Conservation (phyloP, 1,140 invertebrate genomes). For the Phortica variegata region DNA sequence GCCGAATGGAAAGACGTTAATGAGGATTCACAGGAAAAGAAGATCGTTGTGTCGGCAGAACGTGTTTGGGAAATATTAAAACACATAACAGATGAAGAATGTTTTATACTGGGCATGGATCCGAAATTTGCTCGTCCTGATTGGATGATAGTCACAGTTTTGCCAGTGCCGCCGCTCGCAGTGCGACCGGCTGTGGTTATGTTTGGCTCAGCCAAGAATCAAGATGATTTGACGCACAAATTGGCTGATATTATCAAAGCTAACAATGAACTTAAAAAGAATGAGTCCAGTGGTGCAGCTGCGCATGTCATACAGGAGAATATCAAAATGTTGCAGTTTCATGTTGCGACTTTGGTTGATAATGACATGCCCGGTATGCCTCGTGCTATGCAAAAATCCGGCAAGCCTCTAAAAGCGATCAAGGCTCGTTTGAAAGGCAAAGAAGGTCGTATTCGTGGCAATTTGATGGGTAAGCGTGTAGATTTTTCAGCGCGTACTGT, state of each 20-base stretch:
- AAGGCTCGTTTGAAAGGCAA: conserved; percentile 91
- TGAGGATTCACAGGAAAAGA: conserved; percentile 96
- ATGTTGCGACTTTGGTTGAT: conserved; percentile 96
- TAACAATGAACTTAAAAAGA: conserved; percentile 94
- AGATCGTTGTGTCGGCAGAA: conserved; percentile 90
- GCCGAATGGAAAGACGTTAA: conserved; percentile 99
- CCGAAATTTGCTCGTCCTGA: conserved; percentile 94
- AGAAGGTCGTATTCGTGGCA: conserved; percentile 97
- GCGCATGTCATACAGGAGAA: conserved; percentile 96
- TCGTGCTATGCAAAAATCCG: conserved; percentile 97
- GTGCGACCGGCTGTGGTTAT: conserved; percentile 97
- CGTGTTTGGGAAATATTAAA: conserved; percentile 96
- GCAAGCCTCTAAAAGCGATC: conserved; percentile 96
- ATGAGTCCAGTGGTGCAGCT: conserved; percentile 94
- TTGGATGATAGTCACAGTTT: conserved; percentile 98
- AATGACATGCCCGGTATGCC: conserved; percentile 99
- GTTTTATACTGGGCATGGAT: conserved; percentile 93
- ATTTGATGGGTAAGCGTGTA: conserved; percentile 99
- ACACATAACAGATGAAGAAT: conserved; percentile 97
- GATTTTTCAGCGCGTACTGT: conserved; percentile 99
- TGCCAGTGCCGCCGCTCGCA: conserved; percentile 94
- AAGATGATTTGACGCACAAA: conserved; percentile 99
- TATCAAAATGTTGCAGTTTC: conserved; percentile 97
- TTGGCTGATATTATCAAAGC: conserved; percentile 98
- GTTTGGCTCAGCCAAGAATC: conserved; percentile 97